Conservation (phyloP, 2,888 invertebrate genomes). For the Ditylenchus weischeri region DNA sequence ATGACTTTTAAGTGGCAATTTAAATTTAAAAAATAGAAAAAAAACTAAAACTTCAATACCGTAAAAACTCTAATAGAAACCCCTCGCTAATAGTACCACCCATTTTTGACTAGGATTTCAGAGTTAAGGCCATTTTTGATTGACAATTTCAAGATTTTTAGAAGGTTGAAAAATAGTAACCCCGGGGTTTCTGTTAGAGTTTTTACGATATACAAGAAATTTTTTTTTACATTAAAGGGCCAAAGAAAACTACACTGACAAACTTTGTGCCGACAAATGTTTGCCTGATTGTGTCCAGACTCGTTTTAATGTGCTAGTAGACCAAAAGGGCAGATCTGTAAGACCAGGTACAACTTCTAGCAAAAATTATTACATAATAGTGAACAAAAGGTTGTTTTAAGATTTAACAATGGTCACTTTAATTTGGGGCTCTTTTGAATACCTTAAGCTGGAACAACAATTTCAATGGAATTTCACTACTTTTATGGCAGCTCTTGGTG, state of each 20-base stretch:
- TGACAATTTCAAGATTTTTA: too few relatives aligned
- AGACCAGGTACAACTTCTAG: conserved; percentile 36
- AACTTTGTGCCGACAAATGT: conserved; percentile 48
- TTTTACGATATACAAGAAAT: too few relatives aligned
- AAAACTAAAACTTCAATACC: too few relatives aligned
- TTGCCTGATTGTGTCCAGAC: conserved; percentile 48
- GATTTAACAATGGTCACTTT: conserved; percentile 47
- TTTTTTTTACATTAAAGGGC: background rate
- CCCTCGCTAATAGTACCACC: too few relatives aligned
- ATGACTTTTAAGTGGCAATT: too few relatives aligned
- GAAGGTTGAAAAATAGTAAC: too few relatives aligned
- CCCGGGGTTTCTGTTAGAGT: too few relatives aligned
- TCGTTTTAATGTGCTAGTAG: conserved; percentile 43
- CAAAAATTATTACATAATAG: background rate
- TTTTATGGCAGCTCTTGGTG: conserved; percentile 37
- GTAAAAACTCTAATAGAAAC: too few relatives aligned
- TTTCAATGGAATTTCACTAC: conserved; percentile 31
- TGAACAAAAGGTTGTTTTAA: conserved; percentile 15
- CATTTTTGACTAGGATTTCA: too few relatives aligned
- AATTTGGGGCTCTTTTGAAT: conserved; percentile 56
- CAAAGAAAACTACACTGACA: conserved; percentile 47
- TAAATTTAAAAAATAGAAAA: too few relatives aligned
- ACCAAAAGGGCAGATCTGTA: conserved; percentile 44
- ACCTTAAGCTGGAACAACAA: conserved; percentile 51
- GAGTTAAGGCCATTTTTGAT: too few relatives aligned